Evolutionary conservation across 2,797 vertebrate genomes (phyloP), one percentile per base, ranked within the genome.

Genomic region (Myripristis jacobus): DNA sequence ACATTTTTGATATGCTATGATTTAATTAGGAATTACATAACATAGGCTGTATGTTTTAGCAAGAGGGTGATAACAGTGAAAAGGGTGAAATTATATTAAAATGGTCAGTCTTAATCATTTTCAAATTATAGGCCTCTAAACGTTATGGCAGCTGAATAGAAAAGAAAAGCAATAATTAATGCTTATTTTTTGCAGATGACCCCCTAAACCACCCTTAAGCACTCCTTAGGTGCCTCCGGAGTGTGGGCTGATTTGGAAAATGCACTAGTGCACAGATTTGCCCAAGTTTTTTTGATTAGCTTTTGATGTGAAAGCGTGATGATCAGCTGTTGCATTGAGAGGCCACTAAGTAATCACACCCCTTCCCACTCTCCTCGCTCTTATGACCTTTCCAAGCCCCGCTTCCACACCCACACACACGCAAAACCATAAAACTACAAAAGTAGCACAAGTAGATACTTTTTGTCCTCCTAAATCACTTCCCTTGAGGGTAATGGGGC

Each of bases 401-500:
- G 50, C 19, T 2, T 9, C 34, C 43, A 66, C 5, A 73, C 48
- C 54, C 43, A 68, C 15, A 62, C 19, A 22, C 34, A 3, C 2
- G 41, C 34, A 46, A 7, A 60, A 60, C n/a, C n/a, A n/a, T n/a
- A n/a, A n/a, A n/a, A 29, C 15, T 10, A 18, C 10, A 19, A 55
- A 76, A 72, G 21, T 55, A 27, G 24, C 60, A 31, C 59, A 61
- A 43, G 12, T 21, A 19, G 70, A 21, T 44, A 51, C 69, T 73
- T 80, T 79, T 67, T 85, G 82, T 84, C 86, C 83, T 82, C 79
- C 66, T 70, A 67, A 84, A 85, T 87, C 67, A 61, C 63, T 70
- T 84, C 73, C 66, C 67, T 56, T 22, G 48, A 21, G 66, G 63
- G 57, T 87, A 90, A 91, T 91, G 87, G 72, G 72, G 82, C 81